These are phyloP conservation scores for Clinocottus analis DNA, from an alignment of 2,113 vertebrate genomes.

Conservation along the genomic window DNA sequence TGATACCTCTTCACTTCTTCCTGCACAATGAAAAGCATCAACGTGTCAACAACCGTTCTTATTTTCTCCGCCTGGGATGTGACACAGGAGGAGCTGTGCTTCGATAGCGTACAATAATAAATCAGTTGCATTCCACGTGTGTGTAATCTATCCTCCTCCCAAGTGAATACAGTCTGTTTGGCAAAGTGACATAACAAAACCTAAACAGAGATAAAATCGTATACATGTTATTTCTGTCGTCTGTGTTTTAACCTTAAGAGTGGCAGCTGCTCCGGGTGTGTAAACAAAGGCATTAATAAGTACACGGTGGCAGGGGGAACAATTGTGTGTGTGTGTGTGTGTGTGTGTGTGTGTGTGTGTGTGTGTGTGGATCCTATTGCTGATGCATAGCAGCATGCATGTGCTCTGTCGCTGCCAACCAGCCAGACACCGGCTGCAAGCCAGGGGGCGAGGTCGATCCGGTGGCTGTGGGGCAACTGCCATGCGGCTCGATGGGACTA, in stretches of 20 bases:
- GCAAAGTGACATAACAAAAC: neutral
- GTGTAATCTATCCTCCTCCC: slow-evolving; percentile 18
- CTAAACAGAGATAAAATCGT: slow-evolving; percentile 10
- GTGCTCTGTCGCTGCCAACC: slow-evolving; percentile 26
- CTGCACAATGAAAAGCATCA: slow-evolving; percentile 51
- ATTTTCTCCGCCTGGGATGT: neutral
- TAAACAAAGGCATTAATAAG: slow-evolving; percentile 33
- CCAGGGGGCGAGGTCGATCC: neutral
- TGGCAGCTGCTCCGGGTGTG: slow-evolving; percentile 8
- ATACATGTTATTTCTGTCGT: slow-evolving; percentile 11
- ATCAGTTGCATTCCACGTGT: slow-evolving; percentile 10
- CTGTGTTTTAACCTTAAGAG: slow-evolving; percentile 38
- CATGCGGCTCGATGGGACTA: slow-evolving; percentile 28
- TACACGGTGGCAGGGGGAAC: neutral
- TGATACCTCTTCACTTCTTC: slow-evolving; percentile 78
- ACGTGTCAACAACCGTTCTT: slow-evolving; percentile 26
- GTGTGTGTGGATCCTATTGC: neutral
- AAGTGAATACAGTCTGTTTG: slow-evolving; percentile 11
- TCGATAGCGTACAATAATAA: slow-evolving; percentile 15
- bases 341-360: neutral
- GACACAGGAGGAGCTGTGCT: neutral
- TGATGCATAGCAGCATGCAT: slow-evolving; percentile 27
- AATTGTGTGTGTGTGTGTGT: neutral
- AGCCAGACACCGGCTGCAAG: slow-evolving; percentile 14
- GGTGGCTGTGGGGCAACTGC: slow-evolving; percentile 31